Base-by-base conservation (phyloP, 1,140 invertebrate species). In the Drosophila malerkotliana region DNA sequence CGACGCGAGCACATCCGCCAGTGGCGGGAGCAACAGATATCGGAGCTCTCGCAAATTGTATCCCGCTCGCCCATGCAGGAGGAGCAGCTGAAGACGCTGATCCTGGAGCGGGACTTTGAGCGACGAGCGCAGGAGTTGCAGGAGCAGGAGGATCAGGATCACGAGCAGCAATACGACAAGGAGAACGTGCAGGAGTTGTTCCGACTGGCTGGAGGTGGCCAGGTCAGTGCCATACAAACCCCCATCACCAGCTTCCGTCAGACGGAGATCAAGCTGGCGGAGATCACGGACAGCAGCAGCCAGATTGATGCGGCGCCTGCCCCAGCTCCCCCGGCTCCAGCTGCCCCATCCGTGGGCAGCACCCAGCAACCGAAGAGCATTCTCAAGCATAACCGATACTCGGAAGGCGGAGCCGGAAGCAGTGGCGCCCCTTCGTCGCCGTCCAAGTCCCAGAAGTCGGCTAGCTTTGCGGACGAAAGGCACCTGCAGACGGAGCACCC, bases 71-170 rank as follows among this genome's bases (percentile, higher is more conserved):
- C 95, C 0, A 96, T 96, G 79, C 97, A 98, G 88, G 97, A 97
- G 63, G 97, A 98, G 90, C 96, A 98, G 79, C 91, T 98, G 14
- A 93, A 96, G 57, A 96, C 97, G 5, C 92, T 98, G 45, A 95
- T 96, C 61, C 92, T 98, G 4, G 97, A 98, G 91, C 93, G 96
- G 66, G 97, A 98, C 90, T 98, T 98, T 90, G 96, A 98, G 77
- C 94, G 96, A 39, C 93, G 97, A 47, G 97, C 97, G 3, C 96
- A 96, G 85, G 96, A 97, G 91, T 93, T 94, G 37, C 94, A 95
- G 15, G 94, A 94, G 72, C 94, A 95, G 39, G 95, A 97, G 77
- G 96, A 98, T 48, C 62, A 76, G 44, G 96, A 97, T 18, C 96
- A 96, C 63, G 95, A 95, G 37, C 94, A 83, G 47, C 57, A 77